A percentile compares a stretch with the other conserved stretches of the same genome.
phyloP scores from a whole-genome alignment of 2,888 invertebrate species.

The Caradrina kadenii region DNA sequence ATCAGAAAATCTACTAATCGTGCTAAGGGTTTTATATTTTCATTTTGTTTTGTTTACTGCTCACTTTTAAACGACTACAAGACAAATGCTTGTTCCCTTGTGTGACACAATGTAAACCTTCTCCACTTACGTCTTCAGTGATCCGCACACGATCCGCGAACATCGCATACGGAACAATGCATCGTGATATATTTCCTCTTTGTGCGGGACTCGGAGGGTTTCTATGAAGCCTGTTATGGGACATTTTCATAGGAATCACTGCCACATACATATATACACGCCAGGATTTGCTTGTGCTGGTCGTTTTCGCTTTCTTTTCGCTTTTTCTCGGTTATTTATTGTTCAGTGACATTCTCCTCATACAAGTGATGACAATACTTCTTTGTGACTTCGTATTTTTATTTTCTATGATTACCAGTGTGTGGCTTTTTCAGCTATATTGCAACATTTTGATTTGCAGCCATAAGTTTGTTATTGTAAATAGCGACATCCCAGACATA shows the following conservation, averaged over 20 bases:
- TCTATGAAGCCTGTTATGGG: slow-evolving; percentile 69
- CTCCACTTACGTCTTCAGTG: background rate
- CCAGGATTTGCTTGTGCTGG: slow-evolving; percentile 37
- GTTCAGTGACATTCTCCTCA: slow-evolving; percentile 46
- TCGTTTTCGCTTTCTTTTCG: slow-evolving; percentile 42
- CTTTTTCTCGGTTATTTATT: slow-evolving; percentile 62
- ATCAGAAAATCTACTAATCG: no score
- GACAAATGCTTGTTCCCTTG: background rate
- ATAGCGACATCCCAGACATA: background rate
- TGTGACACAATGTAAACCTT: slow-evolving; percentile 10
- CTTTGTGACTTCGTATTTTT: slow-evolving; percentile 41
- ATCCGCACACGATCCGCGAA: slow-evolving; percentile 4
- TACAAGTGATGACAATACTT: slow-evolving; percentile 43
- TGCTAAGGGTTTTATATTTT: background rate
- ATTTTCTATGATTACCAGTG: slow-evolving; percentile 36
- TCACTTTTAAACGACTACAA: background rate
- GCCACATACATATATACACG: slow-evolving; percentile 48
- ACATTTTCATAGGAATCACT: slow-evolving; percentile 74
- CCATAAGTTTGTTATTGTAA: background rate
- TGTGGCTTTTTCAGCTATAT: slow-evolving; percentile 21
- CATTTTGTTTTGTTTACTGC: no score
- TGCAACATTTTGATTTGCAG: background rate
- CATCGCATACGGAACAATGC: slow-evolving; percentile 36
- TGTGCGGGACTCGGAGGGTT: slow-evolving; percentile 57
- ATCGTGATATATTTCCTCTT: slow-evolving; percentile 49